Evolutionary conservation across 2,113 vertebrate species (phyloP).

Genomic region (Telmatochromis brachygnathus): DNA sequence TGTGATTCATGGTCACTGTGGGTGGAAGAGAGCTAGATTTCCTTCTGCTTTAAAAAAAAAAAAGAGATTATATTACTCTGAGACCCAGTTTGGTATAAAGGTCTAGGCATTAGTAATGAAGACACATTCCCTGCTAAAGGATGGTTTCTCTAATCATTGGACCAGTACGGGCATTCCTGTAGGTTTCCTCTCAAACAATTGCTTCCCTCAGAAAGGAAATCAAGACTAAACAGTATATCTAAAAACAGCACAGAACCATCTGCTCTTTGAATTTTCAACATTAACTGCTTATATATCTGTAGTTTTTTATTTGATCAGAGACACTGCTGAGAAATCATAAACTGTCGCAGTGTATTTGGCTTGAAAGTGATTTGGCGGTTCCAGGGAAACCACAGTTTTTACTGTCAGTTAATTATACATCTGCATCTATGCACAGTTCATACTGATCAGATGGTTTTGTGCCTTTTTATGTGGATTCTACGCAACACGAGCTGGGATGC

Average conservation of each 20-base stretch:
- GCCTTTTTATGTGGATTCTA: neutral
- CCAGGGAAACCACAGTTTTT: neutral
- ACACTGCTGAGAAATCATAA: neutral
- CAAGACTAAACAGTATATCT: neutral
- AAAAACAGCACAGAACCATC: neutral
- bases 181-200: neutral
- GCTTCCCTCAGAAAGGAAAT: neutral
- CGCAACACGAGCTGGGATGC: neutral
- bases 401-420: neutral
- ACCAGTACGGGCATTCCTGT: neutral
- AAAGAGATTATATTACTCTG: neutral
- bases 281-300: neutral
- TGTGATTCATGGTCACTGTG: neutral
- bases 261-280: neutral
- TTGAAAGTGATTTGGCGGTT: neutral
- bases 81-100: neutral
- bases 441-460: neutral
- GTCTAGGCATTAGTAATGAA: neutral
- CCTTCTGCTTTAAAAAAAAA: neutral
- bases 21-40: neutral
- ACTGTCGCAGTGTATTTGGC: neutral
- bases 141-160: constrained; percentile 1
- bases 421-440: neutral
- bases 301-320: neutral
- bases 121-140: neutral